Base-by-base conservation (phyloP, 2,888 invertebrate species). In the Eupithecia insigniata region DNA sequence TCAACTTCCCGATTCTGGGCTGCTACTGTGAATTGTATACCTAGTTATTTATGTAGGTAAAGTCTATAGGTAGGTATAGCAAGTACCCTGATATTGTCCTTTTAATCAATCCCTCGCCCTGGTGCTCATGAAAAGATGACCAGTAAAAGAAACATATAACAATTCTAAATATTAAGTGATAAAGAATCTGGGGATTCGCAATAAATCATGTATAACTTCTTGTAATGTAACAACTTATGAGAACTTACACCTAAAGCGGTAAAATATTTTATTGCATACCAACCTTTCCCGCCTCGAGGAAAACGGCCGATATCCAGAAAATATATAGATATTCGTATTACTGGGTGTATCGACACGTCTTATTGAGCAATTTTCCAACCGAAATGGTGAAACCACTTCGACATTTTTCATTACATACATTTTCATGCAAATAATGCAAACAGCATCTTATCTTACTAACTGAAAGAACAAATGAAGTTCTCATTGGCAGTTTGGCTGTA, bases 201-300 rank as follows among this genome's bases (percentile, higher is more conserved):
- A 70, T 71, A 67, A 70, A 73, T 68, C 70, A 43, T 67, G 58
- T 65, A 61, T 36, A 69, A 74, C 65, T 67, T 67, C 67, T 66
- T 69, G 70, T 74, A 74, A 74, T 74, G 69, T 71, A 43, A 60
- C 71, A 74, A 69, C 60, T 70, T 66, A 68, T 65, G 73, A 66
- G 65, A 66, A 71, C 55, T 70, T 66, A 70, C 67, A 74, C 73
- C 69, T 62, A 69, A 74, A 71, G 71, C 69, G 74, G 74, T 71
- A 74, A 71, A 71, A 74, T 74, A 74, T 74, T 74, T 74, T 74
- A 74, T 74, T 71, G 69, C 69, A 66, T 61, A 71, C 74, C 66
- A 74, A 69, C 71, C 71, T 71, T 74, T 74, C 69, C 64, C 74
- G 60, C 67, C 62, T 55, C 74, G 69, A 71, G 71, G 71, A 71